Evolutionary conservation across 2,797 vertebrate species (phyloP).

Genomic region (Bradypodion pumilum): DNA sequence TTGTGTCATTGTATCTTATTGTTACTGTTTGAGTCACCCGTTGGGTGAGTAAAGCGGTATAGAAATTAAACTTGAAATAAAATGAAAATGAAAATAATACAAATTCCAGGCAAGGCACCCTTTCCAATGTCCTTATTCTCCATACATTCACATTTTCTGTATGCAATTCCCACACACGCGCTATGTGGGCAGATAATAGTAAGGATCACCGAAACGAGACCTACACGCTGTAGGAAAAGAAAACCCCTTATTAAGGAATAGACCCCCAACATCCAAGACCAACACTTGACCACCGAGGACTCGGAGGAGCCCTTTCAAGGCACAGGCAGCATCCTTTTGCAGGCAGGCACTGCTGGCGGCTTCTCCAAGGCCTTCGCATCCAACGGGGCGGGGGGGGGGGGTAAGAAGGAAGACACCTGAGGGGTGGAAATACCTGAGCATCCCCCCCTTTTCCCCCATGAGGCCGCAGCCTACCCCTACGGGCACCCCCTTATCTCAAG

Average conservation of each 20-base stretch:
- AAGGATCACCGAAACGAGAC: no score
- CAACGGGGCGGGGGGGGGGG: not conserved
- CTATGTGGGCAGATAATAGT: no score
- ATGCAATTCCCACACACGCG: no score
- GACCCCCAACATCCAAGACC: not conserved
- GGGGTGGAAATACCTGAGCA: not conserved
- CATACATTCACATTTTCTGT: no score
- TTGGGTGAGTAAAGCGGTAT: no score
- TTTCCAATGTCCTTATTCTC: no score
- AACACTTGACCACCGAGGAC: not conserved
- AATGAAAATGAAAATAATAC: no score
- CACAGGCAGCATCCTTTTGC: constrained; percentile 24
- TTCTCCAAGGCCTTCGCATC: not conserved
- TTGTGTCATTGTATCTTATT: no score
- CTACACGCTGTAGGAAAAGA: not conserved
- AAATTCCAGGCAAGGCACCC: no score
- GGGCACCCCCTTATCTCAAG: not conserved
- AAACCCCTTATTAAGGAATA: not conserved
- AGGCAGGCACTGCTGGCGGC: not conserved
- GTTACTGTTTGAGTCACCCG: no score
- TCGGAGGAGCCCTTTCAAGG: not conserved
- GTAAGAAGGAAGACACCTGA: not conserved
- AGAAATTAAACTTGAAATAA: no score
- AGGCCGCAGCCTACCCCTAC: not conserved
- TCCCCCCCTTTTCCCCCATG: constrained; percentile 1